Conservation (phyloP, 1,140 invertebrate species). For the Drosophila parabipectinata region DNA sequence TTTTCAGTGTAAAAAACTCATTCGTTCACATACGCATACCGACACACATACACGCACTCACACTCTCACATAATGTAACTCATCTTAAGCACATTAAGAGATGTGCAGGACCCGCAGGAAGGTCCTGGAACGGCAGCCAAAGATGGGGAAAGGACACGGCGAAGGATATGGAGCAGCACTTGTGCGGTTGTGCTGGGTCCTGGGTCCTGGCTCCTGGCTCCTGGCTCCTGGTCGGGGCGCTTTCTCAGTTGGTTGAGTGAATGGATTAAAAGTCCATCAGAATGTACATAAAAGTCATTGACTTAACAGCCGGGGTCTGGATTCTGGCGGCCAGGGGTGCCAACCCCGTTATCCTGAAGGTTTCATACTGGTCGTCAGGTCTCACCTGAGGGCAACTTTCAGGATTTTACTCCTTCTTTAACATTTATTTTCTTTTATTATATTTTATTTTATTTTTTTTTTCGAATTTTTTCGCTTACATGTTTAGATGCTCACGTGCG, state of each 20-base stretch:
- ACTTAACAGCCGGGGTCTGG: constrained; percentile 62
- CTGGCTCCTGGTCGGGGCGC: neutral
- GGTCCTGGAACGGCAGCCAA: constrained; percentile 17
- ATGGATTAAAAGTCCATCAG: constrained; percentile 82
- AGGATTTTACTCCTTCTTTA: constrained; percentile 33
- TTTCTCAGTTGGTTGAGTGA: constrained; percentile 40
- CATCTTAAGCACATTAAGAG: constrained; percentile 80
- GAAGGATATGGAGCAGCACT: constrained; percentile 56
- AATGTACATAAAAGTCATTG: constrained; percentile 82
- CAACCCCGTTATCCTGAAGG: neutral
- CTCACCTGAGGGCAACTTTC: neutral
- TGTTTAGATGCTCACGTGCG: constrained; percentile 1
- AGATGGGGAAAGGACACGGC: constrained; percentile 26
- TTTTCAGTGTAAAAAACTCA: constrained; percentile 12
- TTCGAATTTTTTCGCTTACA: no score
- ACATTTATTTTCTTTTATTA: constrained; percentile 4
- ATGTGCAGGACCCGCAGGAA: constrained; percentile 36
- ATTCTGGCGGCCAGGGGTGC: no score
- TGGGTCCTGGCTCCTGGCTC: neutral
- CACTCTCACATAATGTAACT: constrained; percentile 68
- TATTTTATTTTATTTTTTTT: neutral
- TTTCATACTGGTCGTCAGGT: neutral
- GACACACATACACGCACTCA: constrained; percentile 3
- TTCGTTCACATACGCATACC: constrained; percentile 16
- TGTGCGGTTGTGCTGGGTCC: constrained; percentile 48